Base-by-base conservation (phyloP, 2,888 invertebrate genomes). In the Sphecodes monilicornis region DNA sequence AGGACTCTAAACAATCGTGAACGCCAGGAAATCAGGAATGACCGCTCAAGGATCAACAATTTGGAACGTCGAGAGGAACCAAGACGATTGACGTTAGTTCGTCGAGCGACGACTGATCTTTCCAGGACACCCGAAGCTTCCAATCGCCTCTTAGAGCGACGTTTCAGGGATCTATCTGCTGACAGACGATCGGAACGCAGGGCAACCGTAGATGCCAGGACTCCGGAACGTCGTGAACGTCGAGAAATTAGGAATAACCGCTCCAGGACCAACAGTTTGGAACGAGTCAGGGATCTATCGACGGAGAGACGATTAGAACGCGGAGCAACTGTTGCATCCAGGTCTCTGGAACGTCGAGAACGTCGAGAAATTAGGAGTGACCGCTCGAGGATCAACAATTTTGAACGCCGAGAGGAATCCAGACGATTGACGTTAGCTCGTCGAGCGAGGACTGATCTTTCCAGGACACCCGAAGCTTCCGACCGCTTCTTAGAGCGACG, bases 221-320 rank as follows among this genome's bases (percentile, higher is more conserved):
- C 54, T 1, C 5, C 11, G 0, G 41, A 73, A 22, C 71, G 74
- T 18, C 8, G 13, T n/a, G 43, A 54, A 18, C 82, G 66, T 10
- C 64, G 57, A 10, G 64, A 75, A 64, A 16, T 29, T 22, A 82
- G 68, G 26, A 32, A 32, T 16, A 46, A 78, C 6, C 72, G 69
- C 0, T 69, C 3, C 0, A 69, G 69, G 41, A 4, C 41, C 6
- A 41, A 69, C 64, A 36, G 13, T 11, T 18, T 43, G 26, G 69
- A 69, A 29, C 69, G 66, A 22, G 26, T 29, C n/a, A 43, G 41
- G 13, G 13, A 43, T 41, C n/a, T 41, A 26, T 41, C 69, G 11
- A 26, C 16, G 8, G 41, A 69, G 8, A n/a, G 69, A 43, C 69
- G 69, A 41, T 26, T 18, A 0, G 69, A 69, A 13, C 16, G 26